Percentiles rank a stretch among this genome's conserved stretches.
Evolutionary conservation across 2,113 vertebrate species (phyloP).

Genomic region (Onychostruthus taczanowskii): DNA sequence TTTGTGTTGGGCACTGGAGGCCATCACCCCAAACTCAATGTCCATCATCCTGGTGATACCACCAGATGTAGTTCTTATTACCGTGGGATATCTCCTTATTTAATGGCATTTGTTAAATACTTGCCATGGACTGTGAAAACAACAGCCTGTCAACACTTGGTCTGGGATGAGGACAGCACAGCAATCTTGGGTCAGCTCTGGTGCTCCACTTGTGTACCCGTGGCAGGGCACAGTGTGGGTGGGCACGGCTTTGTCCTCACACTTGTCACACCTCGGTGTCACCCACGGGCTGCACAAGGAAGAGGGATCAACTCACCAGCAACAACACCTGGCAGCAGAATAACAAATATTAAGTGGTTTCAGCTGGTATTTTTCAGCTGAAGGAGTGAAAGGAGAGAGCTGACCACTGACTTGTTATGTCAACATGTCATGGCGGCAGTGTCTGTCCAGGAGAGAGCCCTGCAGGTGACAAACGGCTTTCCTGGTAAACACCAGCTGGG

Average conservation of each 20-base stretch:
- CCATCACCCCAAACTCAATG: neutral
- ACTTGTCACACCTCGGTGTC: neutral
- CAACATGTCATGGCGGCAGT: neutral
- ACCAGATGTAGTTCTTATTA: neutral
- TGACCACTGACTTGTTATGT: neutral
- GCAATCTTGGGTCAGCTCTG: neutral
- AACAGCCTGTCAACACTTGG: rapidly evolving
- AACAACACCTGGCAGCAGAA: neutral
- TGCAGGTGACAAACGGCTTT: neutral
- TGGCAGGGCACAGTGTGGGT: neutral
- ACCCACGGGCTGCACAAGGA: neutral
- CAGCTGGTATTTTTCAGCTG: neutral
- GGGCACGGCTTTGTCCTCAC: neutral
- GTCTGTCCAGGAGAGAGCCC: neutral
- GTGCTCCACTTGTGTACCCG: neutral
- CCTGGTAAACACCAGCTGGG: neutral
- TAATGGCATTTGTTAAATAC: neutral
- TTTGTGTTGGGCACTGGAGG: neutral
- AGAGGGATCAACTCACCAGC: neutral
- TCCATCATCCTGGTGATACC: neutral
- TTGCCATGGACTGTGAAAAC: neutral
- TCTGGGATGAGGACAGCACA: neutral
- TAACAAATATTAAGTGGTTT: neutral
- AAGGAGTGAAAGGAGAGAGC: neutral
- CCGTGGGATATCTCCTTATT: neutral